Conservation (phyloP, 2,113 vertebrate genomes). For the Piaya cayana region DNA sequence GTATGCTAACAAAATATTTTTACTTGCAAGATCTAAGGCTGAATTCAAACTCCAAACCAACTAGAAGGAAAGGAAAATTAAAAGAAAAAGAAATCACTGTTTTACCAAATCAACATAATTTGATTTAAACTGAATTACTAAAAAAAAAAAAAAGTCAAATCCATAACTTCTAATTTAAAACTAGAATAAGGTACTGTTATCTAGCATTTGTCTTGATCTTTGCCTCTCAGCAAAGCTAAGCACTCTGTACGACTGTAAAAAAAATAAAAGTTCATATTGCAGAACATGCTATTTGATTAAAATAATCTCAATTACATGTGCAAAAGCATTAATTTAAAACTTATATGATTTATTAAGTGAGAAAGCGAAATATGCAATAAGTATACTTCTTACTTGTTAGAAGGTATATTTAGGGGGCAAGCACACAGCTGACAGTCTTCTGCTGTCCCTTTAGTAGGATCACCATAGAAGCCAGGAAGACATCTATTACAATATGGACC, state of each 20-base stretch:
- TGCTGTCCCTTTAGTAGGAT: conserved; percentile 81
- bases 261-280: not conserved
- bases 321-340: not conserved
- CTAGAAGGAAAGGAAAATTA: not conserved
- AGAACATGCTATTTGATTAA: not conserved
- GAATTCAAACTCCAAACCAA: not conserved
- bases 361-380: not conserved
- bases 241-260: not conserved
- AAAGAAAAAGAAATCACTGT: not conserved
- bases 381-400: conserved; percentile 83
- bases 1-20: not conserved
- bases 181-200: not conserved
- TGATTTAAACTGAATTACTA: not conserved
- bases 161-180: not conserved
- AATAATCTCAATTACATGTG: not conserved
- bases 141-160: not conserved
- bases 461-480: conserved; percentile 86
- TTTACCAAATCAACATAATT: not conserved
- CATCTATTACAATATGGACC: conserved; percentile 81
- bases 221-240: not conserved
- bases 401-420: conserved; percentile 80
- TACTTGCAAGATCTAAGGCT: not conserved
- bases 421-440: conserved; percentile 85
- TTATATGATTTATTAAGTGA: not conserved
- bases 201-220: not conserved